phyloP scores from a whole-genome alignment of 2,113 vertebrate genomes.

The Condylura cristata region DNA sequence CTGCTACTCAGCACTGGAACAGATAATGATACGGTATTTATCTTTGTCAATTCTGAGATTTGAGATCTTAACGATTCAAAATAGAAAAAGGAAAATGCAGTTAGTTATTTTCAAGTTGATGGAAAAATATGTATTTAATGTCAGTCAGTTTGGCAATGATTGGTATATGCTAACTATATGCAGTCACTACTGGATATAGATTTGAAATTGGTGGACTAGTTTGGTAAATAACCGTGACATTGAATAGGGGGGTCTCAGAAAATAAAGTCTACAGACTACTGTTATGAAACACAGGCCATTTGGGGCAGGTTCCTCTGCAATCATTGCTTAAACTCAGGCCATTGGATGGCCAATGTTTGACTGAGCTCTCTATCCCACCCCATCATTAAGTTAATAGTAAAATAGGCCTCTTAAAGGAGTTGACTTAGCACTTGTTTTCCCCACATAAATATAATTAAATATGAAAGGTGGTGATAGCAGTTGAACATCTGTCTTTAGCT shows the following conservation, averaged over 20 bases:
- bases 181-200: too few species aligned
- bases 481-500: constrained; percentile 88
- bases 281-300: neutral
- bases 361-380: neutral
- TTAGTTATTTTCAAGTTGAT: neutral
- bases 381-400: constrained; percentile 5
- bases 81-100: neutral
- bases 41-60: neutral
- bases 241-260: neutral
- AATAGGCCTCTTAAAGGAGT: constrained; percentile 75
- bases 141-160: neutral
- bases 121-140: neutral
- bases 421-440: constrained; percentile 82
- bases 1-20: neutral
- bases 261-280: neutral
- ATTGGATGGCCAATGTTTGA: neutral
- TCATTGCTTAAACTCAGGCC: neutral
- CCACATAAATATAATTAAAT: constrained; percentile 86
- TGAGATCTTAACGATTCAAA: neutral
- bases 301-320: neutral
- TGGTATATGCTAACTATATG: rapidly evolving
- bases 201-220: neutral
- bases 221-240: neutral
- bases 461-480: constrained; percentile 85
- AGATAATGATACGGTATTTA: neutral